Percentiles rank a stretch among this genome's conserved stretches.
Conservation (phyloP, 2,888 invertebrate species). For the Pammene fasciana region DNA sequence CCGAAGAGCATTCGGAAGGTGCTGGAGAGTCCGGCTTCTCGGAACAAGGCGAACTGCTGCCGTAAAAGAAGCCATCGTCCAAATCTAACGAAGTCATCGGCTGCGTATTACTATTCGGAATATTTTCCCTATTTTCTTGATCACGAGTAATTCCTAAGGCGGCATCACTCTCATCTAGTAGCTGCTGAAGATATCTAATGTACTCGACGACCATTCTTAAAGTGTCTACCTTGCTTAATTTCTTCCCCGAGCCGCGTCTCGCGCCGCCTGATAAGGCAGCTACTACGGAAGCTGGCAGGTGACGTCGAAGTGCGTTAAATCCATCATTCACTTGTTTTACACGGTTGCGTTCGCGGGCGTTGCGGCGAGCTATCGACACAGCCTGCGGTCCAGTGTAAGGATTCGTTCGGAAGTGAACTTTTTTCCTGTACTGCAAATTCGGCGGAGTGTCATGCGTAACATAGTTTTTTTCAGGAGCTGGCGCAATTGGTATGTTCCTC, state of each 20-base stretch:
- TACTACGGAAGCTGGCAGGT: slow-evolving; percentile 92
- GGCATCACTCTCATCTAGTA: slow-evolving; percentile 89
- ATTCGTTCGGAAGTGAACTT: slow-evolving; percentile 88
- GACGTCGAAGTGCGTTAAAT: slow-evolving; percentile 93
- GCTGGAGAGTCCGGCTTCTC: slow-evolving; percentile 89
- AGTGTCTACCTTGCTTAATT: slow-evolving; percentile 95
- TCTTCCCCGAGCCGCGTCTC: slow-evolving; percentile 91
- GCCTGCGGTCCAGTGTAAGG: slow-evolving; percentile 87
- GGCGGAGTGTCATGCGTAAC: slow-evolving; percentile 81
- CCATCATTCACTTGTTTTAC: slow-evolving; percentile 98
- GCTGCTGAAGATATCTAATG: slow-evolving; percentile 91
- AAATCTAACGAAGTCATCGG: slow-evolving; percentile 77
- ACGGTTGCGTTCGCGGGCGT: slow-evolving; percentile 96
- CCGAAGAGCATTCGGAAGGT: slow-evolving; percentile 87
- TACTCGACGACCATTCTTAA: slow-evolving; percentile 95
- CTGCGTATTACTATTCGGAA: slow-evolving; percentile 67
- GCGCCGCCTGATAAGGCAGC: slow-evolving; percentile 86
- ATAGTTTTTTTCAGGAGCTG: slow-evolving; percentile 83
- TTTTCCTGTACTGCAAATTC: slow-evolving; percentile 86
- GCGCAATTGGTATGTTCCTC: slow-evolving; percentile 82
- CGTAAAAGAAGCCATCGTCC: slow-evolving; percentile 80
- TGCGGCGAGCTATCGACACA: slow-evolving; percentile 94
- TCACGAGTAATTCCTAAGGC: slow-evolving; percentile 78
- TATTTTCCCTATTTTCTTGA: slow-evolving; percentile 77
- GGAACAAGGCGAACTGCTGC: slow-evolving; percentile 84